These are phyloP conservation scores for Riptortus pedestris DNA, from an alignment of 1,140 invertebrate genomes.

Conservation along the genomic window DNA sequence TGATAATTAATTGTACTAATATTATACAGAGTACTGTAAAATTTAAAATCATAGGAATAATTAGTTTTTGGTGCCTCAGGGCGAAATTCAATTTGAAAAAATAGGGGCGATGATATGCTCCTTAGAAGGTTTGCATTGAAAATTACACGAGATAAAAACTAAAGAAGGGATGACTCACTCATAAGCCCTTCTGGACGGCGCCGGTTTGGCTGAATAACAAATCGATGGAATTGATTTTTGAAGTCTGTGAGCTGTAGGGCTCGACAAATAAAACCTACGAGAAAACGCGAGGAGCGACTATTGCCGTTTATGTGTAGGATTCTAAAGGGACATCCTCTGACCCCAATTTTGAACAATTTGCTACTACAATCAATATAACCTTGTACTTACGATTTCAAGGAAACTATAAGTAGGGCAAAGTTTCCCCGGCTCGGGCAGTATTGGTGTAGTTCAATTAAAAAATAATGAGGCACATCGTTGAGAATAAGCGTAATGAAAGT, in stretches of 20 bases:
- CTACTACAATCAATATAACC: constrained; percentile 7
- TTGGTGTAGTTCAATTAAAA: background rate
- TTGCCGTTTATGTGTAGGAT: background rate
- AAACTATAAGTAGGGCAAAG: background rate
- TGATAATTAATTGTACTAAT: too few relatives aligned
- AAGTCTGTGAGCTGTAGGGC: background rate
- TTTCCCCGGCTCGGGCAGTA: background rate
- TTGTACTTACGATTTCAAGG: constrained; percentile 8
- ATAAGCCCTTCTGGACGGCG: background rate
- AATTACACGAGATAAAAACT: too few relatives aligned
- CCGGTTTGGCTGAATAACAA: background rate
- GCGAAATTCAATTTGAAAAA: too few relatives aligned
- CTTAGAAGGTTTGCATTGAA: too few relatives aligned
- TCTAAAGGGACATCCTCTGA: background rate
- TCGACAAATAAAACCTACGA: background rate
- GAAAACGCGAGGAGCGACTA: background rate
- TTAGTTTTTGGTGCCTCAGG: too few relatives aligned
- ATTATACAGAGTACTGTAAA: too few relatives aligned
- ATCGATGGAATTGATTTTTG: constrained; percentile 5
- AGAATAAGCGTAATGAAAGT: background rate
- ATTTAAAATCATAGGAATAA: too few relatives aligned
- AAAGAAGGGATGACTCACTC: background rate
- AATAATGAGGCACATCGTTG: background rate
- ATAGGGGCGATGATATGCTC: too few relatives aligned
- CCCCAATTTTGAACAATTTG: constrained; percentile 12